Percentiles rank a stretch among this genome's conserved stretches.
These are phyloP conservation scores for Parapsyche elsis DNA, from an alignment of 1,140 invertebrate genomes.

Conservation along the genomic window DNA sequence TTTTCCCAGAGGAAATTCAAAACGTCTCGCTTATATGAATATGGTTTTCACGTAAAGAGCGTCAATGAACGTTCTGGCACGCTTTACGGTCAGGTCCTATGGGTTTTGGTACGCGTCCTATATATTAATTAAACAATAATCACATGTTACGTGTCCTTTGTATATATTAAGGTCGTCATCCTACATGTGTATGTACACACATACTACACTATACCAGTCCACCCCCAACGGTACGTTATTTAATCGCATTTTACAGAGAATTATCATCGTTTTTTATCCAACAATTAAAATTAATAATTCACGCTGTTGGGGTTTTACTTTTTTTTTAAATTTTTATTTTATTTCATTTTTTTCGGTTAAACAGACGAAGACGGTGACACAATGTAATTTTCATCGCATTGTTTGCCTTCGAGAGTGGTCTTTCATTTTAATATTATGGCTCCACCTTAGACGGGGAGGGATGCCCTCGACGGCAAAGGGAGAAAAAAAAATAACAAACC, in stretches of 20 bases:
- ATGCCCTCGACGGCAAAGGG: neutral
- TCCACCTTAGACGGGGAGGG: slow-evolving; percentile 18
- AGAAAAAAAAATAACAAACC: slow-evolving; percentile 19
- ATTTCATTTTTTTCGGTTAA: slow-evolving; percentile 1
- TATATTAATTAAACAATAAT: slow-evolving; percentile 29
- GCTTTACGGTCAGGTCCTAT: neutral
- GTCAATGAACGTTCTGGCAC: slow-evolving; percentile 5
- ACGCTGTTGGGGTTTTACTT: neutral
- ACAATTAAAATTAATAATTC: slow-evolving; percentile 34
- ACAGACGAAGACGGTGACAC: slow-evolving; percentile 23
- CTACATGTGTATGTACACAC: too few relatives aligned
- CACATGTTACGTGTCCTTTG: neutral
- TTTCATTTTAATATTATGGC: slow-evolving; percentile 33
- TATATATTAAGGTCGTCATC: neutral
- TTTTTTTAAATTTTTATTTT: neutral
- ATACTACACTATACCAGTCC: too few relatives aligned
- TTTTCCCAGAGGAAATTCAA: slow-evolving; percentile 29
- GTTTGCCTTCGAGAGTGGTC: slow-evolving; percentile 33
- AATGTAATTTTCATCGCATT: slow-evolving; percentile 41
- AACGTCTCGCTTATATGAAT: neutral
- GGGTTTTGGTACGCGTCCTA: neutral
- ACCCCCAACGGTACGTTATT: neutral
- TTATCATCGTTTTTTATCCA: neutral
- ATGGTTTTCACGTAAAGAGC: slow-evolving; percentile 5
- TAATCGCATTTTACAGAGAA: slow-evolving; percentile 4